phyloP scores from a whole-genome alignment of 2,888 invertebrate species.

The Epicampocera succincta region DNA sequence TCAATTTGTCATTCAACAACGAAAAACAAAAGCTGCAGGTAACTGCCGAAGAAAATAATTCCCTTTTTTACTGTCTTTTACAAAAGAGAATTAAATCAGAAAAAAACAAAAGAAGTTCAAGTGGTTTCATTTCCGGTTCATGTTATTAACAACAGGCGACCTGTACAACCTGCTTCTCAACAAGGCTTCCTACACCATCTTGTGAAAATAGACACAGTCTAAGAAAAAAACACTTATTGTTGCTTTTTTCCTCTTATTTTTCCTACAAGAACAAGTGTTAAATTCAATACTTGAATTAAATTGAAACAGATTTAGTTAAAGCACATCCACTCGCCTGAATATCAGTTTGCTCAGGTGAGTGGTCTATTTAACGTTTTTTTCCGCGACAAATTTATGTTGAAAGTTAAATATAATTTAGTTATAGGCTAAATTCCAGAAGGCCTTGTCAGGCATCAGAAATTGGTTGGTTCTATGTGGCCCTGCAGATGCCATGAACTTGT shows the following conservation, averaged over 20 bases:
- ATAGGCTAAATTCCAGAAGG: too few relatives aligned
- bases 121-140: conserved; percentile 60
- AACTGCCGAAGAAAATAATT: conserved; percentile 15
- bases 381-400: too few relatives aligned
- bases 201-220: conserved; percentile 14
- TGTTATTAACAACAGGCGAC: conserved; percentile 42
- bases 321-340: not conserved
- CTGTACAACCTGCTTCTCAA: conserved; percentile 17
- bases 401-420: too few relatives aligned
- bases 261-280: conserved; percentile 36
- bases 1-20: not conserved
- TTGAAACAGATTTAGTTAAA: conserved; percentile 54
- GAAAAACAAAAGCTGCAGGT: conserved; percentile 16
- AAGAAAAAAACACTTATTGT: conserved; percentile 36
- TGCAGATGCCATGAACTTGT: too few relatives aligned
- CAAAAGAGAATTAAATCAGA: not conserved
- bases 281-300: conserved; percentile 58
- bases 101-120: conserved; percentile 35
- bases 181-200: conserved; percentile 26
- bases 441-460: too few relatives aligned
- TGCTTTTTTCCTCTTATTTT: conserved; percentile 9
- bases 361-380: not conserved
- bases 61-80: not conserved
- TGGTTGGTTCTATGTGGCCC: too few relatives aligned
- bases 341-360: not conserved